Conservation (phyloP, 2,113 vertebrate genomes). For the Phylloscopus trochiloides region DNA sequence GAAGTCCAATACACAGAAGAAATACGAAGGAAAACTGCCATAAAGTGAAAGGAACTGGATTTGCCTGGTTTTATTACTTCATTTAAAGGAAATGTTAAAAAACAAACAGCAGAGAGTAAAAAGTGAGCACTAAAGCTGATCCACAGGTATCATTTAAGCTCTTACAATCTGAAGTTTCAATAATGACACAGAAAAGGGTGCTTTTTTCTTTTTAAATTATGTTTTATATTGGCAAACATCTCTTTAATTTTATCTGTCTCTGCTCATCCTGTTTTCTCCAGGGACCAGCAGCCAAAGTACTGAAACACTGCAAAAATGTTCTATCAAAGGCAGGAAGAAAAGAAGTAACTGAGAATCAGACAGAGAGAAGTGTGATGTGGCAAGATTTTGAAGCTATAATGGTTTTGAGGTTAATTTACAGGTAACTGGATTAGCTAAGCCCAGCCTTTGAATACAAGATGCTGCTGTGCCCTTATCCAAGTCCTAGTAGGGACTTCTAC, state of each 20-base stretch:
- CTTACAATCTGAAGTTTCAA: conserved; percentile 2
- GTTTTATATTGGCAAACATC: conserved; percentile 10
- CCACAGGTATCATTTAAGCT: background rate
- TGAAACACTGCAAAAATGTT: background rate
- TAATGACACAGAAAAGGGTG: background rate
- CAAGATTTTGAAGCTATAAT: background rate
- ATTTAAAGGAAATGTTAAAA: conserved; percentile 13
- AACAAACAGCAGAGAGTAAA: conserved; percentile 3
- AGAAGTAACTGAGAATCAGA: background rate
- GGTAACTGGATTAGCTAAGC: background rate
- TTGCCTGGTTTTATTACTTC: background rate
- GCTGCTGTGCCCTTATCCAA: background rate
- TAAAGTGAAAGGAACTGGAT: background rate
- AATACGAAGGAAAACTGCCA: background rate
- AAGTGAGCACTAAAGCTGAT: background rate
- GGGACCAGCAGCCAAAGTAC: background rate
- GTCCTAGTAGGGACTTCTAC: background rate
- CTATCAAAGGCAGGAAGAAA: conserved; percentile 31
- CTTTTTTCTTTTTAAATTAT: conserved; percentile 18
- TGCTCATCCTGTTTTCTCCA: background rate
- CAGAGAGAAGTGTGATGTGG: background rate
- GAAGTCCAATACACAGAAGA: background rate
- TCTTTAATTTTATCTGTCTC: conserved; percentile 46
- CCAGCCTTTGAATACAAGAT: background rate
- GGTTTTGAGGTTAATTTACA: background rate